Evolutionary conservation across 2,888 invertebrate genomes (phyloP).

Genomic region (Choristoneura rosaceana): DNA sequence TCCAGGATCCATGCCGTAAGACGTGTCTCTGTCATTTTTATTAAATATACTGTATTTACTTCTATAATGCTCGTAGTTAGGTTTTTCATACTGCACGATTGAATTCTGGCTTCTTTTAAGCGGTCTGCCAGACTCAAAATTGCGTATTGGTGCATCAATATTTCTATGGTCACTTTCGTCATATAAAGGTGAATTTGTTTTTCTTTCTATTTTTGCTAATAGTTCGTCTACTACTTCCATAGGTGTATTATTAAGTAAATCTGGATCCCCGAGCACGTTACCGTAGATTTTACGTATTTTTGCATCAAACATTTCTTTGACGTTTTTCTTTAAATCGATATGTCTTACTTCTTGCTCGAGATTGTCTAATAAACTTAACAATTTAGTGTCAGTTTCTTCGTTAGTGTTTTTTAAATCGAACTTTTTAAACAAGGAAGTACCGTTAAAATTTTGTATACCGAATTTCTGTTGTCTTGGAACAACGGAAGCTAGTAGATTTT

Average conservation of each 20-base stretch:
- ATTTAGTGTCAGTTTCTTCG: slow-evolving; percentile 58
- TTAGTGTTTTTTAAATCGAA: slow-evolving; percentile 44
- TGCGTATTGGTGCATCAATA: neutral
- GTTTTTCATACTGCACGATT: neutral
- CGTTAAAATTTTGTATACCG: slow-evolving; percentile 26
- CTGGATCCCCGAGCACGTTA: slow-evolving; percentile 53
- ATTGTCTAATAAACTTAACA: slow-evolving; percentile 63
- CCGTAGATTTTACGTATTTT: slow-evolving; percentile 72
- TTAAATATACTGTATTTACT: slow-evolving; percentile 6
- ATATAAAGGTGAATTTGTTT: neutral
- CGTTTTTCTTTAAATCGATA: slow-evolving; percentile 57
- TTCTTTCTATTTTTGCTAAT: slow-evolving; percentile 20
- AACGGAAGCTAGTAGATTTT: neutral
- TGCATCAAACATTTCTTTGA: slow-evolving; percentile 66
- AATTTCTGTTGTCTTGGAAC: slow-evolving; percentile 8
- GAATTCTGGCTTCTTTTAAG: slow-evolving; percentile 6
- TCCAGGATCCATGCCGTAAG: neutral
- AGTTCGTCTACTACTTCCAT: slow-evolving; percentile 22
- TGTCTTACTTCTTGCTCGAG: slow-evolving; percentile 68
- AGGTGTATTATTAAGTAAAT: slow-evolving; percentile 22
- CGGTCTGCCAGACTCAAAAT: neutral
- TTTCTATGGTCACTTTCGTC: neutral
- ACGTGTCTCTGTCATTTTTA: slow-evolving; percentile 3
- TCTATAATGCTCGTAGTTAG: neutral
- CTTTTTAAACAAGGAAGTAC: slow-evolving; percentile 7